phyloP scores from a whole-genome alignment of 2,113 vertebrate species.

The Ardeotis arabs region DNA sequence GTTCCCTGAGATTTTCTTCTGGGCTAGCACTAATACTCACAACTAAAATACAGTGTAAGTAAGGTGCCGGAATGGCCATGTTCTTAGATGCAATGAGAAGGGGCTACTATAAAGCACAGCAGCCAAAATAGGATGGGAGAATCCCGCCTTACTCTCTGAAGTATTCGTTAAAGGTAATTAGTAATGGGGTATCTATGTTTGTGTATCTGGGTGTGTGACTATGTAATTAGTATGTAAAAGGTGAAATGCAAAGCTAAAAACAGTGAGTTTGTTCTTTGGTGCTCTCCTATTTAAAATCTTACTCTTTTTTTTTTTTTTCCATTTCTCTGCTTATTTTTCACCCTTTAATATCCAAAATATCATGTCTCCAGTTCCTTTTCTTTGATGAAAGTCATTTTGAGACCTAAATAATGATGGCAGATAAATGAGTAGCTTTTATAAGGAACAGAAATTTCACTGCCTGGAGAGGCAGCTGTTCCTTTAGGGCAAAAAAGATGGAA shows the following conservation, averaged over 20 bases:
- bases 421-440: not conserved
- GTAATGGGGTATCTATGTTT: not conserved
- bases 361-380: not conserved
- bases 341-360: not conserved
- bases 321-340: not conserved
- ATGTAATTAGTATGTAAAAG: not conserved
- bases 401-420: not conserved
- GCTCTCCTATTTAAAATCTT: not conserved
- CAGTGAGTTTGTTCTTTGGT: not conserved
- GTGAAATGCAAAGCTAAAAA: not conserved
- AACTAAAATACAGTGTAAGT: not conserved
- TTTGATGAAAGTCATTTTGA: not conserved
- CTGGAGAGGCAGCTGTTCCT: not conserved
- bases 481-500: not conserved
- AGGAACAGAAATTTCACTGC: slow-evolving; percentile 4
- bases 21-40: not conserved
- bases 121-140: not conserved
- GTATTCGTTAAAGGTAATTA: not conserved
- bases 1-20: not conserved
- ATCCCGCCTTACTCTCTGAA: not conserved
- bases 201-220: not conserved
- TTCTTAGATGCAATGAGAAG: not conserved
- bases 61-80: not conserved
- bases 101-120: not conserved
- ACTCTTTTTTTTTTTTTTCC: fast-evolving